Base-by-base conservation (phyloP, 2,888 invertebrate species). In the Stenichneumon culpator region DNA sequence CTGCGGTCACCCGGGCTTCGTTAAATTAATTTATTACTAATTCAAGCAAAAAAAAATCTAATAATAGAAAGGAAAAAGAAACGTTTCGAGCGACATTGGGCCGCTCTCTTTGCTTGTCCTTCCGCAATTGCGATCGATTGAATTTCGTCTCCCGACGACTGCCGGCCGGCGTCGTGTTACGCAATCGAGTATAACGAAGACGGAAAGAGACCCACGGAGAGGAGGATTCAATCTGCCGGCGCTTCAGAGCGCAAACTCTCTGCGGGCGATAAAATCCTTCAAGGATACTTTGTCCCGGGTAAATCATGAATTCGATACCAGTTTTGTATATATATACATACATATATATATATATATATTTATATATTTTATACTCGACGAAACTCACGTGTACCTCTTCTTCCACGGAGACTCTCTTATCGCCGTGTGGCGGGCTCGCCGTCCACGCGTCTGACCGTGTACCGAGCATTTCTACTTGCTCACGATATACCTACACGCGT, bases 391-490 rank as follows among this genome's bases (percentile, higher is more conserved):
- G 57, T 57, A 14, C 22, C 11, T 25, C 57, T 25, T 57, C 44
- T 25, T 25, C 22, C 14, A 14, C 54, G 54, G 22, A 25, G 25
- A 25, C 22, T 9, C 57, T 57, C 22, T 57, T 57, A 57, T 57
- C 57, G 25, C 22, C 57, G 57, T 25, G 57, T 25, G 57, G 86
- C 88, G 86, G 79, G 84, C 83, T 82, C 79, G 70, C 78, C 79
- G 78, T 77, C 54, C 80, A 84, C 88, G 79, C 77, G 89, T 87
- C 90, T 87, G 91, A 86, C 90, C 86, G 86, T 84, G 88, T 88
- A 83, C 86, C 79, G 80, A 86, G 83, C 87, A 86, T 90, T 89
- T 92, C 92, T 89, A 92, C 92, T 92, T 90, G 91, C 72, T 54
- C 25, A 89, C 81, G 89, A 89, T 90, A 89, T 90, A 89, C 88